Evolutionary conservation across 2,113 vertebrate genomes (phyloP).

Genomic region (Antidorcas marsupialis): DNA sequence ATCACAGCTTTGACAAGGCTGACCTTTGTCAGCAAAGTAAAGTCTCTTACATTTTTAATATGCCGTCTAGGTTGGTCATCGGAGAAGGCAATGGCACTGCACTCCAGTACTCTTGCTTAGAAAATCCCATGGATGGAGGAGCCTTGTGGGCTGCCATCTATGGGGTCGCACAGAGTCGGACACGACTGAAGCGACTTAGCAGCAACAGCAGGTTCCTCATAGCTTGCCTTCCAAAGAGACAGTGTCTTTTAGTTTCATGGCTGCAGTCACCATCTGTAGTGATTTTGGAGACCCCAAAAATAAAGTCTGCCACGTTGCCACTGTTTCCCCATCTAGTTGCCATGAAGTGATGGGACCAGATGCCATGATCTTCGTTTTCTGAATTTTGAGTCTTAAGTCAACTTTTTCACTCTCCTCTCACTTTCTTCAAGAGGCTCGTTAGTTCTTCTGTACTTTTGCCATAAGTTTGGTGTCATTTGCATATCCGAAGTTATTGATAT

Average conservation of each 20-base stretch:
- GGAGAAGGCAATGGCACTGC: too few relatives aligned
- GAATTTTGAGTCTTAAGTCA: not conserved
- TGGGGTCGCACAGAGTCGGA: too few relatives aligned
- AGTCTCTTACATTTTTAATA: not conserved
- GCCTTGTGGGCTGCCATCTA: too few relatives aligned
- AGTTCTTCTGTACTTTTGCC: not conserved
- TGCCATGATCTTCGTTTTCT: not conserved
- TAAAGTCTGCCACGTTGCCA: not conserved
- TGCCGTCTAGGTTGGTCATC: not conserved
- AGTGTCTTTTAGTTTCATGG: not conserved
- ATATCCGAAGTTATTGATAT: not conserved
- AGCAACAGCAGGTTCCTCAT: too few relatives aligned
- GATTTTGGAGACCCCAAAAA: fast-evolving
- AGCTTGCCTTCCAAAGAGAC: not conserved
- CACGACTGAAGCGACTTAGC: too few relatives aligned
- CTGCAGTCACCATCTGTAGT: not conserved
- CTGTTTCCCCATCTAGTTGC: not conserved
- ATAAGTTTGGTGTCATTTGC: not conserved
- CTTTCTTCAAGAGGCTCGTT: not conserved
- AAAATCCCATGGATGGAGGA: too few relatives aligned
- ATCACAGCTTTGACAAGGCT: not conserved
- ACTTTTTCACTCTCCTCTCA: not conserved
- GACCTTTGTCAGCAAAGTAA: not conserved
- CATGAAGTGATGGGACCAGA: not conserved
- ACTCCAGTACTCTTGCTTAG: too few relatives aligned